Conservation (phyloP, 2,888 invertebrate genomes). For the Acleris sparsana region DNA sequence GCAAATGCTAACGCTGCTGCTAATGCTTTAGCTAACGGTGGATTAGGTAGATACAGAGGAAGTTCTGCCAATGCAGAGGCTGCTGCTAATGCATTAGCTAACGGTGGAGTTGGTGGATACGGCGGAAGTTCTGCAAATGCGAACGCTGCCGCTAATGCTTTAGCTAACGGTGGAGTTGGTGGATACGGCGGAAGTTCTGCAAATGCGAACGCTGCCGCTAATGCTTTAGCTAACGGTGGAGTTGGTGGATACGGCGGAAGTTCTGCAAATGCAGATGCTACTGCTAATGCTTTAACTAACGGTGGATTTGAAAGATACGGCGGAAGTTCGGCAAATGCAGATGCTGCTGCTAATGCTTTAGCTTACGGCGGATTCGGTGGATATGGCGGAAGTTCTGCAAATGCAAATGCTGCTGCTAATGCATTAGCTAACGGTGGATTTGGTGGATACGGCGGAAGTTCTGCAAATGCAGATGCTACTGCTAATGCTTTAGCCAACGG, state of each 20-base stretch:
- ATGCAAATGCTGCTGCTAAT: slow-evolving; percentile 2
- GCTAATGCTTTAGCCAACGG: slow-evolving; percentile 9
- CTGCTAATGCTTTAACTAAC: slow-evolving; percentile 12
- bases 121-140: slow-evolving; percentile 15
- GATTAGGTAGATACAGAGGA: not conserved
- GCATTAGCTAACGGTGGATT: slow-evolving; percentile 8
- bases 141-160: slow-evolving; percentile 10
- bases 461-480: slow-evolving; percentile 4
- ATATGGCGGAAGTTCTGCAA: slow-evolving; percentile 2
- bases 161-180: slow-evolving; percentile 7
- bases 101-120: not conserved
- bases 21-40: slow-evolving; percentile 6
- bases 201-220: slow-evolving; percentile 1
- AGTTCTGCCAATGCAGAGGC: slow-evolving; percentile 19
- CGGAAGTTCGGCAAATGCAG: not conserved
- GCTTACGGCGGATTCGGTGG: not conserved
- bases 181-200: slow-evolving; percentile 13
- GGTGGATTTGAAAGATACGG: not conserved
- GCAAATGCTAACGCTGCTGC: slow-evolving; percentile 2
- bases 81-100: slow-evolving; percentile 9
- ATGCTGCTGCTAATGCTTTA: not conserved
- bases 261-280: slow-evolving; percentile 18
- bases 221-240: slow-evolving; percentile 12
- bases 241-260: too few species aligned
- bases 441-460: slow-evolving; percentile 7